Percentiles rank a stretch among this genome's conserved stretches.
phyloP scores from a whole-genome alignment of 2,113 vertebrate species.

The Bucco capensis region DNA sequence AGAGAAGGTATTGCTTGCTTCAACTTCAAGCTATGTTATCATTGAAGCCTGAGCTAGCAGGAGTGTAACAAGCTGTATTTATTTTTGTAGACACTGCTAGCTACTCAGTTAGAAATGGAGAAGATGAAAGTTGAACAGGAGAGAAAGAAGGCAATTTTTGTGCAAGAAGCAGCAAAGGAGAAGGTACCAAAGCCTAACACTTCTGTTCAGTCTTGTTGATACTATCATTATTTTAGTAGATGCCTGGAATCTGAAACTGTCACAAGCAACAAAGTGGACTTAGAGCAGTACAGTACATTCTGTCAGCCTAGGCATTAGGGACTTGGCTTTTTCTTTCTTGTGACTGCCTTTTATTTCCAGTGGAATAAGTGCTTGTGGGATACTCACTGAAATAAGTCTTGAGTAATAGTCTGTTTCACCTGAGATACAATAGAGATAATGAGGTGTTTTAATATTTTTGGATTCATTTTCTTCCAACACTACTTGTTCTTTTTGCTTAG shows the following conservation, averaged over 20 bases:
- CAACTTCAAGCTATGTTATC: background rate
- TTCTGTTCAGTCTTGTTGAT: background rate
- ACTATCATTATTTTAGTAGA: background rate
- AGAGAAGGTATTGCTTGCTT: constrained; percentile 86
- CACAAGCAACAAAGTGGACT: background rate
- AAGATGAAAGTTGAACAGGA: constrained; percentile 98
- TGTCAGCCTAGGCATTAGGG: background rate
- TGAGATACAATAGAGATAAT: background rate
- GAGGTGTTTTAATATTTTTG: background rate
- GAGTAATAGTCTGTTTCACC: background rate
- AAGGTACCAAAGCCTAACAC: constrained; percentile 76
- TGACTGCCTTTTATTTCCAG: background rate
- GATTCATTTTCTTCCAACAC: background rate
- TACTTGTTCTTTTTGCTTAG: background rate
- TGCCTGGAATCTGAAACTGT: background rate
- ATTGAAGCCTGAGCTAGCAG: background rate
- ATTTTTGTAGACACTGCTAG: constrained; percentile 78
- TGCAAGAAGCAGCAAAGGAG: constrained; percentile 91
- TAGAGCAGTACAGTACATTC: background rate
- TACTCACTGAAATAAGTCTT: background rate
- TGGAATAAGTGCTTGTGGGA: background rate
- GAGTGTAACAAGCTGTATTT: background rate
- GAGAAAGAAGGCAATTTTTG: constrained; percentile 90
- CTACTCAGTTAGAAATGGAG: constrained; percentile 96
- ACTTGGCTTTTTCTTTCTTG: background rate